Conservation (phyloP, 2,888 invertebrate species). For the Erebia palarica region DNA sequence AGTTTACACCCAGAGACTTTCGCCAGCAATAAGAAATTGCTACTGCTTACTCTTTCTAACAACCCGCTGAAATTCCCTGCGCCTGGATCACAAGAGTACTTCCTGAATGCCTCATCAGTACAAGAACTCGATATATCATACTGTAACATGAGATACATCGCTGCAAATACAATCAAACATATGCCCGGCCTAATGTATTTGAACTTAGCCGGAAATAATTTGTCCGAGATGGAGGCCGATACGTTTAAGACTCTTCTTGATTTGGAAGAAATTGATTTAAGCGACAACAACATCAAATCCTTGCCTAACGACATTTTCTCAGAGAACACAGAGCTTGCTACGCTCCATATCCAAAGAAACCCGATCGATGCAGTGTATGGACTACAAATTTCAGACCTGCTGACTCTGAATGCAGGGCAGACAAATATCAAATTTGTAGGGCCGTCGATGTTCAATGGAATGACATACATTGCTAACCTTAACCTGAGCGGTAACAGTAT, state of each 20-base stretch:
- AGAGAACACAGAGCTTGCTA: constrained; percentile 85
- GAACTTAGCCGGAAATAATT: constrained; percentile 86
- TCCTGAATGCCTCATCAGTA: constrained; percentile 84
- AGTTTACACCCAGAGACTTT: constrained; percentile 87
- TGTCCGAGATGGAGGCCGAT: constrained; percentile 82
- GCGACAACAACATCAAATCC: constrained; percentile 85
- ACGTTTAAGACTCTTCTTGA: constrained; percentile 84
- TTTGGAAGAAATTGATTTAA: constrained; percentile 88
- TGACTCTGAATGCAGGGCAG: constrained; percentile 86
- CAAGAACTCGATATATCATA: constrained; percentile 88
- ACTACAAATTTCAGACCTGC: constrained; percentile 84
- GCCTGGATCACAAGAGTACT: constrained; percentile 69
- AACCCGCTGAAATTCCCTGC: constrained; percentile 83
- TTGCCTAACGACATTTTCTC: constrained; percentile 85
- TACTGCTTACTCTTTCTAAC: constrained; percentile 85
- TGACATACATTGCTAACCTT: constrained; percentile 85
- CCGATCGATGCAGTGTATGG: constrained; percentile 84
- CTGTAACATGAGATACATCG: constrained; percentile 85
- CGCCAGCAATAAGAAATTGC: constrained; percentile 84
- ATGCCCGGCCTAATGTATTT: constrained; percentile 86
- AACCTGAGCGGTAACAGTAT: constrained; percentile 87
- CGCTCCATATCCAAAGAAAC: constrained; percentile 87
- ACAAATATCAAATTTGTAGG: constrained; percentile 86
- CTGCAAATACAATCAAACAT: constrained; percentile 84
- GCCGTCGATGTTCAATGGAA: constrained; percentile 84